Base-by-base conservation (phyloP, 2,888 invertebrate species). In the Agriopis leucophaearia region DNA sequence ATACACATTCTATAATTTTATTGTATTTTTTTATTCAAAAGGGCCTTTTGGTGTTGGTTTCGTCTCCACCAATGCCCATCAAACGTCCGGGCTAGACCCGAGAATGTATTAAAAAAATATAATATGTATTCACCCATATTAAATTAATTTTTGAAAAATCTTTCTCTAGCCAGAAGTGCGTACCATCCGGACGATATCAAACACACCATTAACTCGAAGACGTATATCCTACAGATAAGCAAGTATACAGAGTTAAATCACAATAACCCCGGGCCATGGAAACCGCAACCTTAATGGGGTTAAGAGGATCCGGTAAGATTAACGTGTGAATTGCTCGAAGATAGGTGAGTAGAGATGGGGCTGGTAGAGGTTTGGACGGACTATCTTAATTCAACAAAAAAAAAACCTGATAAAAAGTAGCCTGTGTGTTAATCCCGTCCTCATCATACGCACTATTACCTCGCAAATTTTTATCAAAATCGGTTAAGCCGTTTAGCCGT, bases 231-330 rank as follows among this genome's bases (percentile, higher is more conserved):
- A 60, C 56, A 68, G 68, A 69, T 69, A 69, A 69, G 59, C 61
- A 51, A 64, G 67, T 47, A 48, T 50, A 57, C 58, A 44, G 67
- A 69, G 74, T 73, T 74, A 73, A 74, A 70, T 74, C 74, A 71
- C 74, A 73, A 74, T 73, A 74, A 73, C 73, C 74, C 70, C 63
- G 59, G 64, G 73, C 62, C 69, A 61, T 63, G 66, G 70, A 61
- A 70, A 65, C 73, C 74, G 52, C 74, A 61, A 67, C 71, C 73
- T 70, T 74, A 74, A 74, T 74, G 74, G 74, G 71, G 74, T 74
- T 74, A 73, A 73, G 74, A 68, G 73, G 74, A 74, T 74, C 73
- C 60, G 9, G 63, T 60, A 62, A 73, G 74, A 74, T 74, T 65
- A 59, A 65, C 62, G 65, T 69, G 65, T 58, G 64, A 62, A 69